These are phyloP conservation scores for Antheraea yamamai DNA, from an alignment of 2,888 invertebrate species.

Conservation along the genomic window DNA sequence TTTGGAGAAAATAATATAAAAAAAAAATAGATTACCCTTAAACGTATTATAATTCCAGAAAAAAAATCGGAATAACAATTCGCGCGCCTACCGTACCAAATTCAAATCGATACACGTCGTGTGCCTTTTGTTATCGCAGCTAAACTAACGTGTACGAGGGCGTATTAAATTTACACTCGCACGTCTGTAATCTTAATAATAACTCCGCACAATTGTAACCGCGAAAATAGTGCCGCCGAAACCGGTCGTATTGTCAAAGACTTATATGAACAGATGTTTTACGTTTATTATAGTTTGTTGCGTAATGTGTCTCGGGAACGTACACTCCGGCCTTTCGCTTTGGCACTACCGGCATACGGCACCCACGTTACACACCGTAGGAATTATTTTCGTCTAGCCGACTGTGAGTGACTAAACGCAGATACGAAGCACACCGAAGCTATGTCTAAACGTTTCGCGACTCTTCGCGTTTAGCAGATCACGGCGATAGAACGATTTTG, in stretches of 20 bases:
- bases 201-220: constrained; percentile 54
- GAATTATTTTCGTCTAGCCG: constrained; percentile 64
- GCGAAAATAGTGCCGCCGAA: constrained; percentile 61
- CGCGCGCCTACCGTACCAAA: constrained; percentile 30
- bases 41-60: constrained; percentile 28
- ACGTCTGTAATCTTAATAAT: constrained; percentile 59
- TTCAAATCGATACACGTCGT: constrained; percentile 53
- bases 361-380: constrained; percentile 51
- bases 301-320: constrained; percentile 53
- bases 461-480: constrained; percentile 43
- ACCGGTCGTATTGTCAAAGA: constrained; percentile 57
- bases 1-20: neutral
- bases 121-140: constrained; percentile 63
- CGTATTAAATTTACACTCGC: constrained; percentile 54
- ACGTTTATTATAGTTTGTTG: constrained; percentile 42
- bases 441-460: constrained; percentile 33
- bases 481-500: constrained; percentile 43
- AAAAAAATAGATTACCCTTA: constrained; percentile 27
- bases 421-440: constrained; percentile 32
- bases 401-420: constrained; percentile 42
- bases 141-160: constrained; percentile 56
- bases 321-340: constrained; percentile 52
- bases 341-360: constrained; percentile 54
- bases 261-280: constrained; percentile 51
- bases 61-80: constrained; percentile 16